A percentile compares a stretch with the other conserved stretches of the same genome.
These are phyloP conservation scores for Drosophila littoralis DNA, from an alignment of 1,140 invertebrate genomes.

Conservation along the genomic window DNA sequence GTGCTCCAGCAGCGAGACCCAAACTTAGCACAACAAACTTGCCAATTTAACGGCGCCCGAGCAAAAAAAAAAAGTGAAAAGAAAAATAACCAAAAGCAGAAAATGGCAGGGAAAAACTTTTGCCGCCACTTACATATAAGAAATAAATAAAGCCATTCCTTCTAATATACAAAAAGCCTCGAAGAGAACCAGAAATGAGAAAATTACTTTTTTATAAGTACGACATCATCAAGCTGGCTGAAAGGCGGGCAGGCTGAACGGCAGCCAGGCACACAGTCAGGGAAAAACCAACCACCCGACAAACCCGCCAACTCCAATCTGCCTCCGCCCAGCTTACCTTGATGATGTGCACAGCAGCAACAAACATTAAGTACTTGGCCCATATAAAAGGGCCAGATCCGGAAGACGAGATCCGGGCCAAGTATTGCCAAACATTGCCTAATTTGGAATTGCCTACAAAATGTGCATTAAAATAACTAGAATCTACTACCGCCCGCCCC, in stretches of 20 bases:
- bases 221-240: slow-evolving; percentile 16
- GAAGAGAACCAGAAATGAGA: slow-evolving; percentile 73
- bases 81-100: slow-evolving; percentile 37
- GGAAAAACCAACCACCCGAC: slow-evolving; percentile 37
- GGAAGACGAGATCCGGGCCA: not conserved
- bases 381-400: slow-evolving; percentile 29
- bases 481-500: slow-evolving; percentile 66
- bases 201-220: slow-evolving; percentile 84
- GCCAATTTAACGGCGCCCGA: slow-evolving; percentile 78
- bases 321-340: slow-evolving; percentile 54
- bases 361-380: slow-evolving; percentile 36
- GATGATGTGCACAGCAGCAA: slow-evolving; percentile 23
- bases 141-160: slow-evolving; percentile 84
- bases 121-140: slow-evolving; percentile 79
- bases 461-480: slow-evolving; percentile 84
- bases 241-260: not conserved
- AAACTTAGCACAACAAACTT: slow-evolving; percentile 83
- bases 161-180: slow-evolving; percentile 84
- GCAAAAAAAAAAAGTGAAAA: slow-evolving; percentile 32
- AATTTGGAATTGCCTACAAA: slow-evolving; percentile 84
- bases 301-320: not conserved
- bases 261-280: not conserved
- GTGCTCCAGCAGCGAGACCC: slow-evolving; percentile 65
- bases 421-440: slow-evolving; percentile 81
- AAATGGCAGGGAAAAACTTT: slow-evolving; percentile 68